Evolutionary conservation across 2,888 invertebrate species (phyloP).

Genomic region (Scaptomyza tumidula): DNA sequence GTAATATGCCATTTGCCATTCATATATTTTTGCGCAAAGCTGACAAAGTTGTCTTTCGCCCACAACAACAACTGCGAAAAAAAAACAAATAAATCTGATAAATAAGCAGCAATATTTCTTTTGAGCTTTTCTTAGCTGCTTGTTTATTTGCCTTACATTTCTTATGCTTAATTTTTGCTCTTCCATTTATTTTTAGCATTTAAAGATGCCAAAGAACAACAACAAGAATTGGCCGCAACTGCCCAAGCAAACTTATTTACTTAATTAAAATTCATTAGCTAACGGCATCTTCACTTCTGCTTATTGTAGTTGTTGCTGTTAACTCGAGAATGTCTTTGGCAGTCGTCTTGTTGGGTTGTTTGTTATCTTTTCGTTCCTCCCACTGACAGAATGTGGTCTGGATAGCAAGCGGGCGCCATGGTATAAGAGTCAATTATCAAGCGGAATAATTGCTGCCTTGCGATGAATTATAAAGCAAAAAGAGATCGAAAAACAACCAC

Average conservation of each 20-base stretch:
- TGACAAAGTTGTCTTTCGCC: constrained; percentile 9
- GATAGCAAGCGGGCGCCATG: not conserved
- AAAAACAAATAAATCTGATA: constrained; percentile 34
- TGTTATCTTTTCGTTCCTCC: constrained; percentile 16
- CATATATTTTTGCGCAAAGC: not conserved
- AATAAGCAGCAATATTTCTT: not conserved
- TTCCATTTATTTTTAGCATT: constrained; percentile 7
- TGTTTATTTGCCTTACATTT: constrained; percentile 13
- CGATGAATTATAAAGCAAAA: not conserved
- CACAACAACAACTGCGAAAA: constrained; percentile 17
- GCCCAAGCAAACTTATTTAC: constrained; percentile 50
- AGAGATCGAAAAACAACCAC: not conserved
- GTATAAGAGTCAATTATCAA: constrained; percentile 19
- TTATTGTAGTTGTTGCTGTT: constrained; percentile 1
- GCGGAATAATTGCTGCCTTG: constrained; percentile 1
- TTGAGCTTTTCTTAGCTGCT: not conserved
- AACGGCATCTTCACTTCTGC: constrained; percentile 1
- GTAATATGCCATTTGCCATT: constrained; percentile 54
- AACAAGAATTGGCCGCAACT: constrained; percentile 26
- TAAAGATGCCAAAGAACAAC: constrained; percentile 10
- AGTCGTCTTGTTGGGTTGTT: constrained; percentile 6
- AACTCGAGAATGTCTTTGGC: constrained; percentile 16
- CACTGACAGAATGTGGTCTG: constrained; percentile 24
- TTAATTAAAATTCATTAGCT: constrained; percentile 72
- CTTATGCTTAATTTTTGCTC: not conserved